Evolutionary conservation across 1,140 invertebrate genomes (phyloP).

Genomic region (Euwallacea fornicatus): DNA sequence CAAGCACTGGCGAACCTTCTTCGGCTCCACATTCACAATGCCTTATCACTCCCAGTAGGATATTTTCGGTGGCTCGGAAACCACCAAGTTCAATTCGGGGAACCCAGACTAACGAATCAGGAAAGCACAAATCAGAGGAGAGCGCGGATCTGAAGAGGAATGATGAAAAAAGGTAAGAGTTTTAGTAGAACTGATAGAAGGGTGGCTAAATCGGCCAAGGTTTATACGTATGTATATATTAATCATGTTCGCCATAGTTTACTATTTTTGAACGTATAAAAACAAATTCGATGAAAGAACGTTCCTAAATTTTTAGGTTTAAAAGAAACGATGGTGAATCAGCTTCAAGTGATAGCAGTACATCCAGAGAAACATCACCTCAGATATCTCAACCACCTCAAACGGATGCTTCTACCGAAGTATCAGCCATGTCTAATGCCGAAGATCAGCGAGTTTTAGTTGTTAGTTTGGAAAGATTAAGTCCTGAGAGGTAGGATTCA

Average conservation of each 20-base stretch:
- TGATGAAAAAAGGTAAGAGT: constrained; percentile 35
- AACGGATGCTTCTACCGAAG: background rate
- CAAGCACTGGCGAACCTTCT: constrained; percentile 4
- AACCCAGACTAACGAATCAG: constrained; percentile 42
- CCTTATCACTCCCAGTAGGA: constrained; percentile 43
- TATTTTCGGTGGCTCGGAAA: constrained; percentile 42
- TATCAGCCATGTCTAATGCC: background rate
- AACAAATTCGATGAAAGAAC: too few species aligned
- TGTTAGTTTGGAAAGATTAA: constrained; percentile 29
- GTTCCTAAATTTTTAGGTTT: constrained; percentile 9
- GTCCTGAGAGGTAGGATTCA: constrained; percentile 18
- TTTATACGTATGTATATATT: too few species aligned
- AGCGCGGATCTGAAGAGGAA: constrained; percentile 5
- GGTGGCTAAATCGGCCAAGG: background rate
- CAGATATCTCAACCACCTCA: background rate
- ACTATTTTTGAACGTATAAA: too few species aligned
- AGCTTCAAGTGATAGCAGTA: constrained; percentile 11
- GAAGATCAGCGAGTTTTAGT: constrained; percentile 27
- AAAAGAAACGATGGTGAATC: constrained; percentile 20
- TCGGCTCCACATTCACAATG: constrained; percentile 33
- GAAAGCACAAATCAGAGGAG: constrained; percentile 41
- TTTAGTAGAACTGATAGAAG: background rate
- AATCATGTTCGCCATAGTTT: too few species aligned
- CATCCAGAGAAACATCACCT: constrained; percentile 25
- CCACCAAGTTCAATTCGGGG: constrained; percentile 40